These are phyloP conservation scores for Scophthalmus maximus DNA, from an alignment of 2,113 vertebrate genomes.

Conservation along the genomic window DNA sequence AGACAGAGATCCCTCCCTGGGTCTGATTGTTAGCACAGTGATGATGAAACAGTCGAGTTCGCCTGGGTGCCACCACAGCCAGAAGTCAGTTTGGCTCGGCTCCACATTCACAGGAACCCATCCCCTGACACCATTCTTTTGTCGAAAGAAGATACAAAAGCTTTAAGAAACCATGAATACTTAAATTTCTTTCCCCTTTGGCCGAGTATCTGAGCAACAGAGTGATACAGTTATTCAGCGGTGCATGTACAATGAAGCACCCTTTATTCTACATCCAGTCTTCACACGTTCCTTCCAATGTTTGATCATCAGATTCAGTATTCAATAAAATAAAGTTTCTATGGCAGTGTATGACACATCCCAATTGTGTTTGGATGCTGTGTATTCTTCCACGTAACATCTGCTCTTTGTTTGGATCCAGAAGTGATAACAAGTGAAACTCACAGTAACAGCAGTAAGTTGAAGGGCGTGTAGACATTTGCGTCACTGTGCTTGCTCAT, in stretches of 20 bases:
- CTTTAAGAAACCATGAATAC: constrained; percentile 13
- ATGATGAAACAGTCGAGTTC: constrained; percentile 60
- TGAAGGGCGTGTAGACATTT: constrained; percentile 49
- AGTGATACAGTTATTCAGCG: neutral
- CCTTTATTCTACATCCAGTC: neutral
- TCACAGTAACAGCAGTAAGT: neutral
- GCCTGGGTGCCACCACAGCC: constrained; percentile 43
- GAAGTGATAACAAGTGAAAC: constrained; percentile 2
- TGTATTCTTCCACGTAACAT: neutral
- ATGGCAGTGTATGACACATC: constrained; percentile 13
- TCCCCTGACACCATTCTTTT: constrained; percentile 23
- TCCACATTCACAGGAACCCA: constrained; percentile 26
- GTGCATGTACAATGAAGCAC: neutral
- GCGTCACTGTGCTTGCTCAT: constrained; percentile 36
- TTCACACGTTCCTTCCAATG: neutral
- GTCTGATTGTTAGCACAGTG: constrained; percentile 55
- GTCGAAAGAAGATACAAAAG: constrained; percentile 25
- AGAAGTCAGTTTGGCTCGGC: constrained; percentile 31
- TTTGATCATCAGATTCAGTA: constrained; percentile 4
- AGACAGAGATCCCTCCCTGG: constrained; percentile 63
- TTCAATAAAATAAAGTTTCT: neutral
- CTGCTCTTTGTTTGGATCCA: neutral
- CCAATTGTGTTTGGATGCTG: neutral
- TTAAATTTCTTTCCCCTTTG: neutral
- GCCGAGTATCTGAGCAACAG: neutral